Evolutionary conservation across 2,888 invertebrate genomes (phyloP).

Genomic region (Dinocampus coccinellae): DNA sequence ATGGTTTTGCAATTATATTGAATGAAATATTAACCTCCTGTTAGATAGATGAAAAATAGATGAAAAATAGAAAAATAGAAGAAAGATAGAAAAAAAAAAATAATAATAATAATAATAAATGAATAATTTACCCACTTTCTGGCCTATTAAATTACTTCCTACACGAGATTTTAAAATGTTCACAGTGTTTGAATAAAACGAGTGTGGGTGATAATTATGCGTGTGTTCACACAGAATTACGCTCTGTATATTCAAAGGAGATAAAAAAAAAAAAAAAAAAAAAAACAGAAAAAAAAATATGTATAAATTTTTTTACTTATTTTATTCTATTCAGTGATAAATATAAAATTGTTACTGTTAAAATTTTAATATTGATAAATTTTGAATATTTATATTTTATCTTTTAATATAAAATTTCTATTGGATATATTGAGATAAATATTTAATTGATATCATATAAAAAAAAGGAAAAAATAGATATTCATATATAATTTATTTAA

Average conservation of each 20-base stretch:
- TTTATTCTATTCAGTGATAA: no score
- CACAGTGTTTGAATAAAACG: slow-evolving; percentile 6
- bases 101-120: no score
- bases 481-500: no score
- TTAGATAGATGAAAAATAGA: slow-evolving; percentile 7
- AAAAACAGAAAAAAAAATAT: no score
- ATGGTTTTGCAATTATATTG: not conserved
- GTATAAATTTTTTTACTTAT: no score
- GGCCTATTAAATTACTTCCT: slow-evolving; percentile 43
- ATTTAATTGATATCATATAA: no score
- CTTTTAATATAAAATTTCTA: no score
- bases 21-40: slow-evolving; percentile 15
- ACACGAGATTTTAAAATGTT: slow-evolving; percentile 26
- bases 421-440: no score
- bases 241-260: slow-evolving; percentile 10
- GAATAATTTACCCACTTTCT: slow-evolving; percentile 32
- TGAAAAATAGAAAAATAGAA: no score
- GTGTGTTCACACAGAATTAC: slow-evolving; percentile 14
- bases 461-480: no score
- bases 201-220: slow-evolving; percentile 34
- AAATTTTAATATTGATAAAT: not conserved
- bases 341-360: not conserved
- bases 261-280: not conserved
- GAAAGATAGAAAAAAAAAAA: no score
- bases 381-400: no score